These are phyloP conservation scores for Ecliptopera silaceata DNA, from an alignment of 2,888 invertebrate species.

Conservation along the genomic window DNA sequence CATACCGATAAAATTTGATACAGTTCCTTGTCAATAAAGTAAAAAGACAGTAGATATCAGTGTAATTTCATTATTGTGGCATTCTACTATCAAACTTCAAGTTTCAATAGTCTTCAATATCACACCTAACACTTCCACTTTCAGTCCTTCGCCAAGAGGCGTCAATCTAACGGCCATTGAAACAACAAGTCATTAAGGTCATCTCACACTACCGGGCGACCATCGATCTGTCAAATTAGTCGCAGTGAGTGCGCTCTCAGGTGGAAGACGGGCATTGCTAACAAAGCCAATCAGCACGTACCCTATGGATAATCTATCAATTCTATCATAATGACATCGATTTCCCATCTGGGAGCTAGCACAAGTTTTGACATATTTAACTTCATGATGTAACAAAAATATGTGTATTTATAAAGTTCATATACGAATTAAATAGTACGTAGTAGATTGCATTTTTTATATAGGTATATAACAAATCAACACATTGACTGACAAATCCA, in stretches of 20 bases:
- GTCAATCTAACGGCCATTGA: conserved; percentile 28
- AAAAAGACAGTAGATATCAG: too few relatives aligned
- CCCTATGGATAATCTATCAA: conserved; percentile 79
- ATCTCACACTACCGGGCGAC: conserved; percentile 57
- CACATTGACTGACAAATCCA: too few relatives aligned
- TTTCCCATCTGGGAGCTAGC: conserved; percentile 56
- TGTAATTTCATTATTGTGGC: too few relatives aligned
- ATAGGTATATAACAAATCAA: too few relatives aligned
- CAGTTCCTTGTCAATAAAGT: too few relatives aligned
- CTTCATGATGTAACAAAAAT: too few relatives aligned
- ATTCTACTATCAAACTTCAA: neutral
- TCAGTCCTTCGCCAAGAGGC: conserved; percentile 12
- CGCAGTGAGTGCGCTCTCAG: conserved; percentile 63
- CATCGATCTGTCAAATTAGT: conserved; percentile 82
- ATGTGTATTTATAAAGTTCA: too few relatives aligned
- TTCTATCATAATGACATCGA: conserved; percentile 81
- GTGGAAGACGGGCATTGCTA: conserved; percentile 70
- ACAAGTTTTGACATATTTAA: neutral
- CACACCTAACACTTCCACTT: neutral
- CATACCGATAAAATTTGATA: too few relatives aligned
- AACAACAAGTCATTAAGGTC: conserved; percentile 61
- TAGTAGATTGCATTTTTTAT: too few relatives aligned
- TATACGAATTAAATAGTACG: too few relatives aligned
- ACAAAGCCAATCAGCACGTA: conserved; percentile 79
- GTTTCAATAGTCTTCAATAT: neutral